Evolutionary conservation across 1,140 invertebrate species (phyloP).

Genomic region (Hestina assimilis): DNA sequence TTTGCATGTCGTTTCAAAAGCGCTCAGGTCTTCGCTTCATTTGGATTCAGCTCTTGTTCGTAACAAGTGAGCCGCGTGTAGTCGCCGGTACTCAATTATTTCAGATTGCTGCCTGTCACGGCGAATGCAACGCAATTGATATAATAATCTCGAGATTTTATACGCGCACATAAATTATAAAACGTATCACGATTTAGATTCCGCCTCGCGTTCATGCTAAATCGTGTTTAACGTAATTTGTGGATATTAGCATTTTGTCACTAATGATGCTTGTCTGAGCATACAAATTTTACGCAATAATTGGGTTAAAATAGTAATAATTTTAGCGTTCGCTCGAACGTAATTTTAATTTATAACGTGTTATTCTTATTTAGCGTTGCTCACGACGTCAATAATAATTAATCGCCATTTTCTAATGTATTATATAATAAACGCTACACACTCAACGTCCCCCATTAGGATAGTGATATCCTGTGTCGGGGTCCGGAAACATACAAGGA

Average conservation of each 20-base stretch:
- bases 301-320: background rate
- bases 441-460: too few relatives aligned
- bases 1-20: slow-evolving; percentile 35
- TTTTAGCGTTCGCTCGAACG: background rate
- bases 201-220: slow-evolving; percentile 5
- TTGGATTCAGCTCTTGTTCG: slow-evolving; percentile 36
- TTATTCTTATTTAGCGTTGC: too few relatives aligned
- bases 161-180: slow-evolving; percentile 25
- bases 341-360: too few relatives aligned
- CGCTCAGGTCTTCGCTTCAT: slow-evolving; percentile 32
- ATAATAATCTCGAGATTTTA: slow-evolving; percentile 38
- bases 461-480: too few relatives aligned
- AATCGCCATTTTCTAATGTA: too few relatives aligned
- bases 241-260: background rate
- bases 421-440: too few relatives aligned
- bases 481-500: too few relatives aligned
- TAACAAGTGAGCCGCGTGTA: slow-evolving; percentile 28
- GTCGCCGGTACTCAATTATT: slow-evolving; percentile 43
- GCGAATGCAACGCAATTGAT: slow-evolving; percentile 36
- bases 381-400: too few relatives aligned
- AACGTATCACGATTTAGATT: slow-evolving; percentile 13
- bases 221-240: slow-evolving; percentile 2
- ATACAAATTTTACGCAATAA: background rate
- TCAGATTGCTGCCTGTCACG: slow-evolving; percentile 44
- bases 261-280: background rate